These are phyloP conservation scores for Cochlearius cochlearius DNA, from an alignment of 2,113 vertebrate genomes.

Conservation along the genomic window DNA sequence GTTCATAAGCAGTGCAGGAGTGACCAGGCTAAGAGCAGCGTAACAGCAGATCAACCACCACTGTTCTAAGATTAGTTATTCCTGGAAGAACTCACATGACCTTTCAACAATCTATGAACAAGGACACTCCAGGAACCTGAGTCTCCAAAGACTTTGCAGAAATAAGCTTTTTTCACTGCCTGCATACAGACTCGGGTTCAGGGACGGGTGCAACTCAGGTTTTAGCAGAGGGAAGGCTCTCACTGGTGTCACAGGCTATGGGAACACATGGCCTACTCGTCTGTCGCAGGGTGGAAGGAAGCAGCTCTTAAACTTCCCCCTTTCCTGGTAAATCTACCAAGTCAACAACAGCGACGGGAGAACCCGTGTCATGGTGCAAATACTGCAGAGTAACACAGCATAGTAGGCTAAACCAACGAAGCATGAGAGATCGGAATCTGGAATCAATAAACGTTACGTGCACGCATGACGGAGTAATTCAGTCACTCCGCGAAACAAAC, in stretches of 20 bases:
- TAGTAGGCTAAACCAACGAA: not conserved
- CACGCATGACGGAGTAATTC: not conserved
- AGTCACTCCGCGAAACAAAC: not conserved
- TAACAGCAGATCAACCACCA: not conserved
- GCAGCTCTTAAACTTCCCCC: not conserved
- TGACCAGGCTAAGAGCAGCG: not conserved
- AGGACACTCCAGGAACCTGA: not conserved
- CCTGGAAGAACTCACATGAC: not conserved
- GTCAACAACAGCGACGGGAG: not conserved
- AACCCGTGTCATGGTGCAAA: not conserved
- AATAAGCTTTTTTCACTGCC: not conserved
- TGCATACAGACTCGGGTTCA: too few relatives aligned
- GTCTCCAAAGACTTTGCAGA: not conserved
- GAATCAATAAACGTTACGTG: not conserved
- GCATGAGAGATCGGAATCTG: not conserved
- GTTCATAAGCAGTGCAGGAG: not conserved
- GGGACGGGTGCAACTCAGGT: not conserved
- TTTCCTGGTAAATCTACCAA: not conserved
- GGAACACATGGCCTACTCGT: not conserved
- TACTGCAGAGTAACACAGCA: not conserved
- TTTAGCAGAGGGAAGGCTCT: not conserved
- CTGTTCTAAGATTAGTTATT: not conserved
- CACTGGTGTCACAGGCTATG: not conserved
- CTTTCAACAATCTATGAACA: not conserved
- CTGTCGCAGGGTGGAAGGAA: not conserved